These are phyloP conservation scores for Merodon equestris DNA, from an alignment of 2,888 invertebrate species.

Conservation along the genomic window DNA sequence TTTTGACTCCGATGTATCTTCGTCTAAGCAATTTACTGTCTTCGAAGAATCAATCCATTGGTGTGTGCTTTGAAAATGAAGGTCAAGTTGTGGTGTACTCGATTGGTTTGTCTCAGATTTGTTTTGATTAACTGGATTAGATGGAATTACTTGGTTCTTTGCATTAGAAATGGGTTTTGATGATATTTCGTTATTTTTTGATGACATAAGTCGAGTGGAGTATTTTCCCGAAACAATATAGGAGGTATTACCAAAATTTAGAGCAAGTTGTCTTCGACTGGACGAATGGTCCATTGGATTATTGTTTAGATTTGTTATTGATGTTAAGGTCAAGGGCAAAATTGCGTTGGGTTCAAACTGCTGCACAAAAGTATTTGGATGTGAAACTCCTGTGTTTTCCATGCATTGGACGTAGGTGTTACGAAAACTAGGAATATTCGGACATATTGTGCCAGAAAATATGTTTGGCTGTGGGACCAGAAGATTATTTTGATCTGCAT, in stretches of 20 bases:
- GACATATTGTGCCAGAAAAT: slow-evolving; percentile 73
- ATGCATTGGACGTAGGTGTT: slow-evolving; percentile 24
- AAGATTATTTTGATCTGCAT: slow-evolving; percentile 78
- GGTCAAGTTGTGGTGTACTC: too few species aligned
- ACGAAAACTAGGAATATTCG: slow-evolving; percentile 20
- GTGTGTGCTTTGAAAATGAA: too few species aligned
- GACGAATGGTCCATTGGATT: slow-evolving; percentile 5
- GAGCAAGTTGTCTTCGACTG: slow-evolving; percentile 4
- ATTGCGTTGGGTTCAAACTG: slow-evolving; percentile 8
- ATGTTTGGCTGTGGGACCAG: slow-evolving; percentile 70
- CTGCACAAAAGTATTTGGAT: slow-evolving; percentile 21
- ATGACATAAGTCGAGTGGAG: too few species aligned
- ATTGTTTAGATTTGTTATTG: slow-evolving; percentile 23
- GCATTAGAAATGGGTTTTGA: too few species aligned
- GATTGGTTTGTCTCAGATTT: too few species aligned
- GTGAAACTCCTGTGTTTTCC: not conserved
- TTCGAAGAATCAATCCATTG: too few species aligned
- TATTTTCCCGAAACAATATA: too few species aligned
- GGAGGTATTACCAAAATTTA: not conserved
- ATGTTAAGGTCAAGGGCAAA: slow-evolving; percentile 15
- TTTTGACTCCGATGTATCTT: too few species aligned
- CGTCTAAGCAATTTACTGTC: too few species aligned
- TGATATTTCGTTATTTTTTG: too few species aligned
- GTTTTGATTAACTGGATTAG: too few species aligned
- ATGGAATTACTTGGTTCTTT: too few species aligned